Conservation (phyloP, 2,888 invertebrate species). For the Limnephilus lunatus region DNA sequence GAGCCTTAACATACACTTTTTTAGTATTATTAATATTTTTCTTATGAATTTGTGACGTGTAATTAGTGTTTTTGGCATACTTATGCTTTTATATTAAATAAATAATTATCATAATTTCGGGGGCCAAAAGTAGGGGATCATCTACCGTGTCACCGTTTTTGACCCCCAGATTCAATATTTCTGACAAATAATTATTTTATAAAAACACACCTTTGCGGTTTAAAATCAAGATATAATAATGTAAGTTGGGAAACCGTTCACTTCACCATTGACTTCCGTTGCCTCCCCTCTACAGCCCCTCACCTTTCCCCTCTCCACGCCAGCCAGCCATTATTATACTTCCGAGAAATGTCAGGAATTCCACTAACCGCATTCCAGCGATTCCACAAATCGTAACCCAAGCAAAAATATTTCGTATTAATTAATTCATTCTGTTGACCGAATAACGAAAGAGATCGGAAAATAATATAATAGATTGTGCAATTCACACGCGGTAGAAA, state of each 20-base stretch:
- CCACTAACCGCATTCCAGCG: constrained; percentile 20
- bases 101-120: too few relatives aligned
- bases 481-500: too few relatives aligned
- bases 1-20: too few relatives aligned
- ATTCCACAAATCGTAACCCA: not conserved
- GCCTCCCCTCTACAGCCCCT: not conserved
- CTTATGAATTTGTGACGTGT: too few relatives aligned
- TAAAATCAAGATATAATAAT: not conserved
- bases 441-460: not conserved
- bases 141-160: too few relatives aligned
- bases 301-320: not conserved
- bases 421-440: not conserved
- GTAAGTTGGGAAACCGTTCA: not conserved
- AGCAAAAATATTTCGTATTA: not conserved
- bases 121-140: too few relatives aligned
- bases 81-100: too few relatives aligned
- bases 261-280: not conserved
- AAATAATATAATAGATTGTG: too few relatives aligned
- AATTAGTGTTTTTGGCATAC: too few relatives aligned
- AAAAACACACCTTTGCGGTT: not conserved
- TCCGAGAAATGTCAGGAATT: constrained; percentile 6
- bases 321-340: not conserved
- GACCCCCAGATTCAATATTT: too few relatives aligned
- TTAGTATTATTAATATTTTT: too few relatives aligned
- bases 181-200: not conserved